Percentiles rank a stretch among this genome's conserved stretches.
Evolutionary conservation across 37 sponge, comb jelly and placozoan genomes (phyloP).

Genomic region (Geodia barretti): DNA sequence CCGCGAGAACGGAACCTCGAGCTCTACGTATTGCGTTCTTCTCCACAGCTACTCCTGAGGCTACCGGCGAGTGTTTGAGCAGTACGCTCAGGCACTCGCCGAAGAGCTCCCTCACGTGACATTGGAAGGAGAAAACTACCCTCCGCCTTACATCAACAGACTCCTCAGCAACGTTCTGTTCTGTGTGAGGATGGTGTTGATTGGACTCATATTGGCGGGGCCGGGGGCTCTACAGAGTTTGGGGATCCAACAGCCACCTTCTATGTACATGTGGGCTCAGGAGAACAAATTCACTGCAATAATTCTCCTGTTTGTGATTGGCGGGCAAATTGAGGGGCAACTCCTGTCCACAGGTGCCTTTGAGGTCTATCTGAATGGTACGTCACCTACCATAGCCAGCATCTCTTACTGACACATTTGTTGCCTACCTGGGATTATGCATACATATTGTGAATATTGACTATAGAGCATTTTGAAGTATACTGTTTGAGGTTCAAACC

Average conservation of each 20-base stretch:
- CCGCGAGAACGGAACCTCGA: no score
- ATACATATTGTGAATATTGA: no score
- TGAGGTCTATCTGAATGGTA: conserved; percentile 90
- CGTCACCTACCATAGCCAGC: no score
- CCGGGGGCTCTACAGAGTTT: conserved; percentile 43
- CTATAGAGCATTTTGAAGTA: no score
- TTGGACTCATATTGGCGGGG: conserved; percentile 53
- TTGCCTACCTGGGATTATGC: no score
- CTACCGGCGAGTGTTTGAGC: conserved; percentile 90
- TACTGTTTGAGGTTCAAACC: no score
- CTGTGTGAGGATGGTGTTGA: conserved; percentile 40
- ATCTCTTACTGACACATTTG: no score
- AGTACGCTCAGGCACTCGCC: conserved; percentile 68
- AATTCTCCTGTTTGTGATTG: conserved; percentile 66
- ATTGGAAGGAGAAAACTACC: conserved; percentile 82
- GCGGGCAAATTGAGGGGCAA: conserved; percentile 78
- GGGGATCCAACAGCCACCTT: conserved; percentile 62
- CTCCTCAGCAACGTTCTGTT: conserved; percentile 52
- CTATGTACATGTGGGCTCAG: conserved; percentile 71
- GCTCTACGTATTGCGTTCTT: background rate
- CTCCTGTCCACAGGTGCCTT: conserved; percentile 91
- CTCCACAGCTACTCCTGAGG: conserved; percentile 80
- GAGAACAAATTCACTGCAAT: conserved; percentile 85
- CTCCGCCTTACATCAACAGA: conserved; percentile 62
- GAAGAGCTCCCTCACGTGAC: conserved; percentile 73